phyloP scores from a whole-genome alignment of 1,140 invertebrate species.

The Diabrotica undecimpunctata region DNA sequence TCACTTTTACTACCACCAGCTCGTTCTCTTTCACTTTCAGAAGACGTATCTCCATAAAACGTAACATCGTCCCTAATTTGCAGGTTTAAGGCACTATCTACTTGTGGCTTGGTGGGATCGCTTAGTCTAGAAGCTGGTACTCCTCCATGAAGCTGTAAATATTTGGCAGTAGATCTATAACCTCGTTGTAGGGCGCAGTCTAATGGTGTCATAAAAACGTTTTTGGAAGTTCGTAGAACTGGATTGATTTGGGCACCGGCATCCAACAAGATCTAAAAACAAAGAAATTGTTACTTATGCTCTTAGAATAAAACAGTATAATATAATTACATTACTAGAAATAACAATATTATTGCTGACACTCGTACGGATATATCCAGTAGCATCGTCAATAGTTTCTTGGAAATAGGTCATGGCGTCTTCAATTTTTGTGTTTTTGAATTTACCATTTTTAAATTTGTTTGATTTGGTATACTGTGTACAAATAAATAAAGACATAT shows the following conservation, averaged over 20 bases:
- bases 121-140: slow-evolving; percentile 67
- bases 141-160: slow-evolving; percentile 87
- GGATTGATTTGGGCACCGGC: slow-evolving; percentile 77
- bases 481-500: too few relatives aligned
- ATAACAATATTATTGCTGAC: not conserved
- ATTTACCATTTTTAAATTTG: too few relatives aligned
- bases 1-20: slow-evolving; percentile 21
- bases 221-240: slow-evolving; percentile 76
- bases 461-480: too few relatives aligned
- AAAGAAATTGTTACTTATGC: not conserved
- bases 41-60: slow-evolving; percentile 37
- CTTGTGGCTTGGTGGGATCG: slow-evolving; percentile 13
- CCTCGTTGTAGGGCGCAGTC: slow-evolving; percentile 85
- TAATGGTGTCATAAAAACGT: slow-evolving; percentile 79
- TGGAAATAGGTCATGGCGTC: not conserved
- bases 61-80: slow-evolving; percentile 41
- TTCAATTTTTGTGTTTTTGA: not conserved
- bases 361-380: not conserved
- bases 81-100: slow-evolving; percentile 30
- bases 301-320: too few relatives aligned
- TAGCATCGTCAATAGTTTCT: not conserved
- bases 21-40: slow-evolving; percentile 39
- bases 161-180: slow-evolving; percentile 85
- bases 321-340: not conserved
- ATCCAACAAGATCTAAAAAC: slow-evolving; percentile 68